Conservation (phyloP, 2,888 invertebrate genomes). For the Mimumesa dahlbomi region DNA sequence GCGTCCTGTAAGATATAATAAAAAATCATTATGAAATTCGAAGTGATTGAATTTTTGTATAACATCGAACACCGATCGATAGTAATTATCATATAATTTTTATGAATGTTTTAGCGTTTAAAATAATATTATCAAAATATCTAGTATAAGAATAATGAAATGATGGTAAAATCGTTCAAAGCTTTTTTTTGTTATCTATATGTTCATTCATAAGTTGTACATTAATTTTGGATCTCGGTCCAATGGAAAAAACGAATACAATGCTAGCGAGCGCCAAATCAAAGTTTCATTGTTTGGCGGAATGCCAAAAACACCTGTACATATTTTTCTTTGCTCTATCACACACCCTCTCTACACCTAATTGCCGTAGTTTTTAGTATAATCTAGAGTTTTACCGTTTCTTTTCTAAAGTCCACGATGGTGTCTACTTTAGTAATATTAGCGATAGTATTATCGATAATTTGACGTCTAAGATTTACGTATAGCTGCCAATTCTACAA, state of each 20-base stretch:
- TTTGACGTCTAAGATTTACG: too few species aligned
- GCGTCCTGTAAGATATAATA: too few species aligned
- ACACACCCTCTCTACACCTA: too few species aligned
- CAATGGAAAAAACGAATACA: slow-evolving; percentile 60
- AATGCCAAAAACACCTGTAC: slow-evolving; percentile 43
- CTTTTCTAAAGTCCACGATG: slow-evolving; percentile 13
- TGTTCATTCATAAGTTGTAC: slow-evolving; percentile 24
- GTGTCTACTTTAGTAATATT: background rate
- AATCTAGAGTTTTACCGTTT: background rate
- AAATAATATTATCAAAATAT: background rate
- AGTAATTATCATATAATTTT: too few species aligned
- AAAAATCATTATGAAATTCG: too few species aligned
- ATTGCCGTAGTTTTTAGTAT: slow-evolving; percentile 5
- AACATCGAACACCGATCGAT: too few species aligned
- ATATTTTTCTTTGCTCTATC: slow-evolving; percentile 20
- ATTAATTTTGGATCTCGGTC: slow-evolving; percentile 47
- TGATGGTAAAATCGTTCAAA: background rate
- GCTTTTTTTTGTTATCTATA: slow-evolving; percentile 7
- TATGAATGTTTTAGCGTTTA: too few species aligned
- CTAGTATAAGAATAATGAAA: slow-evolving; percentile 19
- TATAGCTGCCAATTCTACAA: background rate
- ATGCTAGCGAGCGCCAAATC: slow-evolving; percentile 73
- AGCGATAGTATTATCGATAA: too few species aligned
- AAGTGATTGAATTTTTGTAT: too few species aligned
- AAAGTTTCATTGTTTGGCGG: slow-evolving; percentile 57